These are phyloP conservation scores for Cyanocitta stelleri DNA, from an alignment of 2,113 vertebrate species.

Conservation along the genomic window DNA sequence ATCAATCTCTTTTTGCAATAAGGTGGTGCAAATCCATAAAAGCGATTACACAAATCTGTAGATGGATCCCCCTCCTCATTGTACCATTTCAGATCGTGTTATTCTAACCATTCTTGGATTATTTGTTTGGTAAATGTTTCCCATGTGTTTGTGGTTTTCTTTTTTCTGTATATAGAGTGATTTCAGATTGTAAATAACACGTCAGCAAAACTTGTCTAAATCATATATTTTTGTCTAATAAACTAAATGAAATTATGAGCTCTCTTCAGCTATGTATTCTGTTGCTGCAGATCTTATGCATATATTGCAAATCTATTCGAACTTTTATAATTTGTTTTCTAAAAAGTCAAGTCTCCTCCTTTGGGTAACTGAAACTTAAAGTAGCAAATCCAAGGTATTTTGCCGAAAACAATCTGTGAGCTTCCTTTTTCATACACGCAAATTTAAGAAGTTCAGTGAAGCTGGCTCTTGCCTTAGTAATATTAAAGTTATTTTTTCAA, in stretches of 20 bases:
- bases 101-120: conserved; percentile 72
- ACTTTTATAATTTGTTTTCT: neutral
- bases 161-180: conserved; percentile 96
- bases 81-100: conserved; percentile 80
- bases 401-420: neutral
- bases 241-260: conserved; percentile 89
- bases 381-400: neutral
- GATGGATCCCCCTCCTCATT: conserved; percentile 81
- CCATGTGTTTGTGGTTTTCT: conserved; percentile 76
- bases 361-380: neutral
- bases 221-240: conserved; percentile 99
- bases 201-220: conserved; percentile 97
- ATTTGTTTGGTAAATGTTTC: conserved; percentile 83
- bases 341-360: neutral
- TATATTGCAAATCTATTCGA: neutral
- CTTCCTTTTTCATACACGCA: neutral
- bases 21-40: conserved; percentile 79
- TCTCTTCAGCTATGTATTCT: conserved; percentile 42
- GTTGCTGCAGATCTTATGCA: neutral
- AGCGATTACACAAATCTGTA: conserved; percentile 80
- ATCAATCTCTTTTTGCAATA: conserved; percentile 74
- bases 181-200: conserved; percentile 97
- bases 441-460: neutral
- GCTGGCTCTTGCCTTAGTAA: neutral
- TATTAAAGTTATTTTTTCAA: neutral